Evolutionary conservation across 2,888 invertebrate genomes (phyloP), one percentile per base, ranked within the genome.

Genomic region (Zeuzera pyrina): DNA sequence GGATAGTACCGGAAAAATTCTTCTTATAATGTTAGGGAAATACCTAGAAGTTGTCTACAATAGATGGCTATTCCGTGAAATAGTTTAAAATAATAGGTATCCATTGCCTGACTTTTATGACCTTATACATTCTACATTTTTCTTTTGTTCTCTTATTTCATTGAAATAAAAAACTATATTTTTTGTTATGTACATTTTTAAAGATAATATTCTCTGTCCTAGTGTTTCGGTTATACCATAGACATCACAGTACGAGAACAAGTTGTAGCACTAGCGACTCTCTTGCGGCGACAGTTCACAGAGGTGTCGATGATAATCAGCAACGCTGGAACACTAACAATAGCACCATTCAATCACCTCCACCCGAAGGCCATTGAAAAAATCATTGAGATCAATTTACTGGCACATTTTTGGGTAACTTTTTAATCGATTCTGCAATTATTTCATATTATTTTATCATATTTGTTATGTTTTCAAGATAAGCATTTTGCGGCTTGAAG

Each of bases 171-270:
- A 19, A 6, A 5, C 5, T 6, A 19, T 19, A 19, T 19, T 19
- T 19, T 19, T 19, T 19, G 19, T 19, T 19, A 5, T n/a, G n/a
- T n/a, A n/a, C n/a, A n/a, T n/a, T n/a, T n/a, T n/a, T n/a, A n/a
- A n/a, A n/a, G n/a, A n/a, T n/a, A n/a, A n/a, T n/a, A n/a, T n/a
- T n/a, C n/a, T n/a, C n/a, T n/a, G n/a, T n/a, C n/a, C 2, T 49
- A 81, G 81, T 66, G 74, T 34, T 69, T 62, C 38, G 83, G 77
- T 12, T 81, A 61, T 47, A 72, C 77, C 6, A 61, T 81, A 44
- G 86, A 86, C 40, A 63, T 83, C 14, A 73, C 85, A 29, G 69
- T 68, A 15, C 62, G 78, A 1, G 85, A 83, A 6, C 85, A 72
- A 27, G 86, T 84, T 2, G 48, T 55, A 0, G 59, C 70, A 0